Evolutionary conservation across 2,888 invertebrate genomes (phyloP).

Genomic region (Ecdyonurus torrentis): DNA sequence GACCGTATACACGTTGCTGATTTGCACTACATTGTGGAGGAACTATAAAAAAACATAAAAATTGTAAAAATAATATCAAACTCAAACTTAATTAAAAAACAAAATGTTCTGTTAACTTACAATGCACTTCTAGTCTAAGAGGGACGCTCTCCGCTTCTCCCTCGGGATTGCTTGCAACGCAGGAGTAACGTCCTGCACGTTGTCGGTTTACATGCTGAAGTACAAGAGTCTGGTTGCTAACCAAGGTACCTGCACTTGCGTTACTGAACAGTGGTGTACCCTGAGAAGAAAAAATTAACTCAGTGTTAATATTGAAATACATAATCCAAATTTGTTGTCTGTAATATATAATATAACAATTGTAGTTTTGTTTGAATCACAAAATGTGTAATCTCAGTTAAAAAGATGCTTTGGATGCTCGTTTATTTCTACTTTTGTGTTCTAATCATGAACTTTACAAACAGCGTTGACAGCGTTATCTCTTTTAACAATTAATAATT

Average conservation of each 20-base stretch:
- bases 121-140: neutral
- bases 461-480: too few relatives aligned
- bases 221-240: neutral
- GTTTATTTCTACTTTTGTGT: too few relatives aligned
- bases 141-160: neutral
- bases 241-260: constrained; percentile 7
- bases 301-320: too few relatives aligned
- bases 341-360: too few relatives aligned
- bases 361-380: too few relatives aligned
- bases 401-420: too few relatives aligned
- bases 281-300: too few relatives aligned
- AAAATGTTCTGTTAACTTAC: neutral
- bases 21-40: neutral
- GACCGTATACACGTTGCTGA: neutral
- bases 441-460: too few relatives aligned
- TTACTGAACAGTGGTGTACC: constrained; percentile 11
- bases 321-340: too few relatives aligned
- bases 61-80: neutral
- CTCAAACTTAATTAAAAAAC: too few relatives aligned
- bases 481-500: too few relatives aligned
- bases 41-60: neutral
- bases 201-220: neutral
- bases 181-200: neutral
- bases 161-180: neutral
- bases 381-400: too few relatives aligned